Percentiles rank a stretch among this genome's conserved stretches.
phyloP scores from a whole-genome alignment of 1,140 invertebrate genomes.

The Trichomalopsis sarcophagae region DNA sequence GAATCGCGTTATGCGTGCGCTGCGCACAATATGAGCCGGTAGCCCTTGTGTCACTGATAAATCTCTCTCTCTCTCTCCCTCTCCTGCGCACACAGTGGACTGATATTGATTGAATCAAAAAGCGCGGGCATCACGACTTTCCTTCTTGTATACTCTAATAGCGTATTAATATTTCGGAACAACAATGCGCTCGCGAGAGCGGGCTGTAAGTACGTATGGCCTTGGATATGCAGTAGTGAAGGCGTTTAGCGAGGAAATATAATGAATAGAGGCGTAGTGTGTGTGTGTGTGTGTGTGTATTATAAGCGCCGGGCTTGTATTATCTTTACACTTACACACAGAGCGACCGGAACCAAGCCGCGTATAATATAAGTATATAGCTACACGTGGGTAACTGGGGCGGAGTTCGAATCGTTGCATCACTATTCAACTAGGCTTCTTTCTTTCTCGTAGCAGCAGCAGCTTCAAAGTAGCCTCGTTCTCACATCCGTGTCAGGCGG shows the following conservation, averaged over 20 bases:
- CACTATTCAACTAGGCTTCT: conserved; percentile 51
- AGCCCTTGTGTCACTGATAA: neutral
- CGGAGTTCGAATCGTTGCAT: conserved; percentile 66
- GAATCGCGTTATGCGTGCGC: neutral
- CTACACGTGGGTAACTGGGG: conserved; percentile 65
- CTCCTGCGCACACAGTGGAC: neutral
- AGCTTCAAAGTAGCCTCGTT: conserved; percentile 41
- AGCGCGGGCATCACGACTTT: neutral
- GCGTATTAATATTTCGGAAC: conserved; percentile 60
- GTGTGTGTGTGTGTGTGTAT: neutral
- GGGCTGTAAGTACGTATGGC: neutral
- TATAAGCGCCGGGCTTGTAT: neutral
- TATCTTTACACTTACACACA: conserved; percentile 2
- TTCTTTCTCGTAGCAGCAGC: neutral
- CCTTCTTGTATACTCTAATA: neutral
- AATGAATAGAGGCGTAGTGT: conserved; percentile 61
- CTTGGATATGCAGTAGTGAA: conserved; percentile 55
- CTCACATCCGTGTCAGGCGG: conserved; percentile 43
- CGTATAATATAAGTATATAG: conserved; percentile 2
- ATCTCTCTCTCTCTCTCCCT: neutral
- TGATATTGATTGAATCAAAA: neutral
- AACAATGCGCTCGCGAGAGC: conserved; percentile 43
- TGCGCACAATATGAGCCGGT: neutral
- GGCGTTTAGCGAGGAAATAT: conserved; percentile 64
- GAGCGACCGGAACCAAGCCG: conserved; percentile 36